Base-by-base conservation (phyloP, 1,140 invertebrate species). In the Drosophila punjabiensis region DNA sequence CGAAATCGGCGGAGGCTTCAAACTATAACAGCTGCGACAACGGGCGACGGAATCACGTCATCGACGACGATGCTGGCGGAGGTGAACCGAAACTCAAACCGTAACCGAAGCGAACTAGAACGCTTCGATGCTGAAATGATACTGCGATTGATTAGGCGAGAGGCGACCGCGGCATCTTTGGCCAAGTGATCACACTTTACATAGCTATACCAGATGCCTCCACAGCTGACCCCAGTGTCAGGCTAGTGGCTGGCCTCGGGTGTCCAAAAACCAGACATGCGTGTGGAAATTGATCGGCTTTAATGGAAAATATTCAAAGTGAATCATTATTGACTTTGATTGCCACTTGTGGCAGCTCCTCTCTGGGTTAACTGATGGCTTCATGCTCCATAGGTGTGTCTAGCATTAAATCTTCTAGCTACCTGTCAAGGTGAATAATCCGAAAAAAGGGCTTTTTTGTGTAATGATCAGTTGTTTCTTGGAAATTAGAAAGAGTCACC, bases 181-280 rank as follows among this genome's bases (percentile, higher is more conserved):
- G 30, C 53, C 37, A 43, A 61, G 35, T 53, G 45, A 24, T 69
- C 64, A 64, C 39, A 56, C 55, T 75, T 74, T 62, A 73, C 55
- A 73, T 61, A 74, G 8, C 39, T 35, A 56, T 35, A 28, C 13
- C 33, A 18, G 35, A 55, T 35, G 64, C 32, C 45, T 41, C 70
- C 69, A 28, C 56, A 74, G 18, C 45, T 52, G 70, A 74, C 71
- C 69, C 55, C 71, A 62, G 47, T 43, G 71, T 74, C 68, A 74
- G 47, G 37, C 37, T 62, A 73, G 45, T 74, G 5, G 71, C 43
- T 37, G 69, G 69, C 71, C 71, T 75, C 71, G 71, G 56, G 30
- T 75, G 71, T 75, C 71, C 71, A 75, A 75, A 75, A 75, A 75
- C 56, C 71, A 74, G 68, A 74, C 55, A 75, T 75, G 71, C 71